phyloP scores from a whole-genome alignment of 2,888 invertebrate species.

The Melikaiella ostensackeni region DNA sequence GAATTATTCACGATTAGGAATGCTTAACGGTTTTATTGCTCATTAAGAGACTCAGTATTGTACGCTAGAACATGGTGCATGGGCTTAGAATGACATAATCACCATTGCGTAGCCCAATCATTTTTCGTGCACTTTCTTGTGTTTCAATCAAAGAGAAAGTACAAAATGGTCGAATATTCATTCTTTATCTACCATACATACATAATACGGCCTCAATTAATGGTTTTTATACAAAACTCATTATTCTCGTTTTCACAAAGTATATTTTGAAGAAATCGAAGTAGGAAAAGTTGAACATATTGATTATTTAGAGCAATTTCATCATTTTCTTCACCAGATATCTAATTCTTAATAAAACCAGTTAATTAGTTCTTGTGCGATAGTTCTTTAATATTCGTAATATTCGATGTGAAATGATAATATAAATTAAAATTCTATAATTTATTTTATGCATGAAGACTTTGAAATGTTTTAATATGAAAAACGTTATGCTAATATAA shows the following conservation, averaged over 20 bases:
- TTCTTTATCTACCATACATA: not conserved
- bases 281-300: not conserved
- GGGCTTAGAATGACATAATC: conserved; percentile 6
- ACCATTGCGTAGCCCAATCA: not conserved
- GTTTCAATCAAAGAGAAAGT: conserved; percentile 3
- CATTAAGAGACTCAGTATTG: not conserved
- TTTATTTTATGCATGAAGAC: not conserved
- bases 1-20: not conserved
- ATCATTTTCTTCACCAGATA: not conserved
- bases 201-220: not conserved
- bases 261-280: not conserved
- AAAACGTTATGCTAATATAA: not conserved
- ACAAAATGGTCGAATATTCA: not conserved
- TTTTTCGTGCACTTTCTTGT: conserved; percentile 15
- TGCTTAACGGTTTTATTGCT: not conserved
- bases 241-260: not conserved
- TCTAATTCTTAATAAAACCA: not conserved
- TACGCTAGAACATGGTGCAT: not conserved
- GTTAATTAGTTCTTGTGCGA: too few species aligned
- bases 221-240: too few species aligned
- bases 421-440: not conserved
- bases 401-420: too few species aligned
- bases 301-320: not conserved
- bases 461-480: not conserved
- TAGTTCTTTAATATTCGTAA: too few species aligned